Evolutionary conservation across 2,797 vertebrate species (phyloP).

Genomic region (Myotis myotis): DNA sequence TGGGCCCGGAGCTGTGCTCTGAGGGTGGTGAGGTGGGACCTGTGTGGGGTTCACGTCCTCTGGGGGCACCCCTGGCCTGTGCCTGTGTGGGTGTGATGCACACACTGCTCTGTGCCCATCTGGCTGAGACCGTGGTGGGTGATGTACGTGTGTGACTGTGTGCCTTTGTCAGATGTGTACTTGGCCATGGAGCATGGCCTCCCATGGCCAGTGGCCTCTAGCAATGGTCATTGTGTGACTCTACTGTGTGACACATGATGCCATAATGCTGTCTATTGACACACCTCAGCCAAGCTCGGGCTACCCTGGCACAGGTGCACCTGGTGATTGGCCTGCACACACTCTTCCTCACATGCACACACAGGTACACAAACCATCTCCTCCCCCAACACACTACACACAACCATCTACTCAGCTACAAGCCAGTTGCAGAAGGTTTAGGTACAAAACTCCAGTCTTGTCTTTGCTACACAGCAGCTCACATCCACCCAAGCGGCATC

Average conservation of each 20-base stretch:
- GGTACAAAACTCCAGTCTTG: neutral
- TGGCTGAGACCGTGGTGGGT: neutral
- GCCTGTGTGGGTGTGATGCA: neutral
- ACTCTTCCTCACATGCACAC: neutral
- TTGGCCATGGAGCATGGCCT: accelerated
- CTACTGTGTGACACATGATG: neutral
- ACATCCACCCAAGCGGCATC: neutral
- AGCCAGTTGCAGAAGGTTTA: neutral
- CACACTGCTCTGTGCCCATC: neutral
- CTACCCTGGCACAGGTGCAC: accelerated
- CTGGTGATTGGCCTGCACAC: no score
- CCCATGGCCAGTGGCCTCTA: neutral
- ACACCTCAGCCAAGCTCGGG: neutral
- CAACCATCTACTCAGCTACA: neutral
- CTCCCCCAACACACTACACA: neutral
- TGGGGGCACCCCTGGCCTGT: neutral
- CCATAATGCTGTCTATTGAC: no score
- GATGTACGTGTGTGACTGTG: neutral
- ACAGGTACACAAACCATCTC: neutral
- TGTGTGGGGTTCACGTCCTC: neutral
- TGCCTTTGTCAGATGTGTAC: neutral
- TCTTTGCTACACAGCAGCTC: neutral
- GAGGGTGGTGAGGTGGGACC: neutral
- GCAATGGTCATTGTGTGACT: neutral
- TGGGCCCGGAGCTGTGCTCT: neutral